Evolutionary conservation across 2,888 invertebrate genomes (phyloP), one percentile per base, ranked within the genome.

Genomic region (Calliopum simillimum): DNA sequence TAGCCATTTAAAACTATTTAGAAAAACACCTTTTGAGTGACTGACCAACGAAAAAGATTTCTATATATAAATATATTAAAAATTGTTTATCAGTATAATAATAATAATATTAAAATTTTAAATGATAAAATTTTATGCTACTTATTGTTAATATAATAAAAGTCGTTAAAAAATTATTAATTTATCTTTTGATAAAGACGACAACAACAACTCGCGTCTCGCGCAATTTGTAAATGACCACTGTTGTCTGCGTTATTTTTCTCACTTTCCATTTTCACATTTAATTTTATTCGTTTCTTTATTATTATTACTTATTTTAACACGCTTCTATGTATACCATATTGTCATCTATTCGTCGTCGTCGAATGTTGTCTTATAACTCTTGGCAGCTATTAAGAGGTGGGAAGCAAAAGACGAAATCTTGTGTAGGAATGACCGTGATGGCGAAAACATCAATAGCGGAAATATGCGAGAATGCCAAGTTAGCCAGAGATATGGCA

Each of bases 401-500:
- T 83, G 84, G 84, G 78, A 84, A 85, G 82, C 85, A 85, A 84
- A 85, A 85, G 81, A 85, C 85, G 78, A 84, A 82, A 83, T 82
- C 84, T 81, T 84, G 84, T 82, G 84, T 84, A 85, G 86, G 85
- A 90, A 90, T 90, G 90, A 90, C 90, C 88, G 90, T 91, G 87
- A 95, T 96, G 95, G 94, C 94, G 88, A 86, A 86, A 81, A 93
- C 94, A 86, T 93, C 93, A 84, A 91, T 94, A 86, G 93, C 92
- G 86, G 96, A 96, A 89, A 95, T 97, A 87, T 94, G 93, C 89
- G 97, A 97, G 88, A 97, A 97, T 88, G 94, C 97, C 72, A 96
- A 95, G 87, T 87, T 97, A 87, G 98, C 97, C 70, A 90, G 98
- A 82, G 98, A 99, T 89, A 95, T 94, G 92, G 95, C 97, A 73